Conservation (phyloP, 2,888 invertebrate genomes). For the Spialia ferax region DNA sequence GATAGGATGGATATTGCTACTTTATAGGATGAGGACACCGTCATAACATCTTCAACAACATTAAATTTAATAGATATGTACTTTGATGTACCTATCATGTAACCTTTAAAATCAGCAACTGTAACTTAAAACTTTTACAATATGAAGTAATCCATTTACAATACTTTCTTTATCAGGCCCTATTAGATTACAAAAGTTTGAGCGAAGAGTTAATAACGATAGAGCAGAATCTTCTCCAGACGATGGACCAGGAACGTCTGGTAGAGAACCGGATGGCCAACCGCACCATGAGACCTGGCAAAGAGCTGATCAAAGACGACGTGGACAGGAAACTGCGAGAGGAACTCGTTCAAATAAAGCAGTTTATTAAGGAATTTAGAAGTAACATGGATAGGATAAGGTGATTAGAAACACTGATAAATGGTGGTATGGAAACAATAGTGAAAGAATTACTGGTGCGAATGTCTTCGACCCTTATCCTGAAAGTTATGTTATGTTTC, state of each 20-base stretch:
- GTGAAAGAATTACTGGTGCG: not conserved
- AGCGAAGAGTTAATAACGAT: slow-evolving; percentile 89
- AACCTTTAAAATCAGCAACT: no score
- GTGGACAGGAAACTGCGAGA: slow-evolving; percentile 88
- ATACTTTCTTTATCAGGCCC: slow-evolving; percentile 68
- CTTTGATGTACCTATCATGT: no score
- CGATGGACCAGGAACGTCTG: slow-evolving; percentile 89
- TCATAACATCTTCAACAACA: no score
- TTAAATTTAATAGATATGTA: no score
- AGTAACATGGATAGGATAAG: slow-evolving; percentile 87
- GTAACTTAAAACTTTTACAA: no score
- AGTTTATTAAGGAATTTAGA: slow-evolving; percentile 85
- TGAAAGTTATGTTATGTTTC: no score
- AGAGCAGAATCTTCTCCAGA: slow-evolving; percentile 89
- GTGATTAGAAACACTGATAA: slow-evolving; percentile 60
- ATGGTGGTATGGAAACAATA: not conserved
- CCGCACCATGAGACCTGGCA: slow-evolving; percentile 88
- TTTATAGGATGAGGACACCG: no score
- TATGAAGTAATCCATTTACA: not conserved
- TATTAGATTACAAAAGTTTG: slow-evolving; percentile 90
- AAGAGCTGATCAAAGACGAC: slow-evolving; percentile 89
- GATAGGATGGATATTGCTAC: no score
- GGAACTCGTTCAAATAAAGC: slow-evolving; percentile 87
- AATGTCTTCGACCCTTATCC: no score
- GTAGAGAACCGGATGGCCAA: slow-evolving; percentile 91